phyloP scores from a whole-genome alignment of 2,888 invertebrate genomes.

The Philaethria dido region DNA sequence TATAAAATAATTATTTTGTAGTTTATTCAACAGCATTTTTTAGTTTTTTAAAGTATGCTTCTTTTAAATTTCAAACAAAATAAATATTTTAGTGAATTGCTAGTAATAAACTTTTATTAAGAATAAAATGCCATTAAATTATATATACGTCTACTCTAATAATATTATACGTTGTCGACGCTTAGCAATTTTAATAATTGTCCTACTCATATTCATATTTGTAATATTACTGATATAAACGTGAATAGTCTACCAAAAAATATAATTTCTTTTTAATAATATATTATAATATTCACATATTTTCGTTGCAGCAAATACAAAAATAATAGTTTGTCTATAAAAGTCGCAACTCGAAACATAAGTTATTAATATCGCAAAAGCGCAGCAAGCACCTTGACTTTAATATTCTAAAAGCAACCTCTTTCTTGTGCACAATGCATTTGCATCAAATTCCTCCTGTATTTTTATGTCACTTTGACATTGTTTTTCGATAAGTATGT shows the following conservation, averaged over 20 bases:
- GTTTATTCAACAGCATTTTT: background rate
- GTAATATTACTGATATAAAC: too few relatives aligned
- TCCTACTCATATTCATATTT: background rate
- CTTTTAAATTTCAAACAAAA: background rate
- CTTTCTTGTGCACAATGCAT: constrained; percentile 33
- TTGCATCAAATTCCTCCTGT: constrained; percentile 27
- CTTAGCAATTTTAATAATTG: background rate
- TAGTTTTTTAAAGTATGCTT: background rate
- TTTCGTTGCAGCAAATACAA: background rate
- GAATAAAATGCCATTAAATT: background rate
- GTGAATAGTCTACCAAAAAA: too few relatives aligned
- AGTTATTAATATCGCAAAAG: constrained; percentile 39
- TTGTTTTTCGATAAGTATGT: constrained; percentile 19
- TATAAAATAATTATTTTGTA: too few relatives aligned
- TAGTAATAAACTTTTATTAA: background rate
- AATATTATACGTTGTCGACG: background rate
- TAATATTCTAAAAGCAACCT: constrained; percentile 35
- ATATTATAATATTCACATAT: constrained; percentile 7
- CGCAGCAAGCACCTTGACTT: constrained; percentile 28
- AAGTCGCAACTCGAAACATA: constrained; percentile 22
- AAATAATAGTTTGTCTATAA: constrained; percentile 12
- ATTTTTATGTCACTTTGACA: constrained; percentile 7
- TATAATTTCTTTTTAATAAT: background rate
- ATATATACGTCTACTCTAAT: background rate
- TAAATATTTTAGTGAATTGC: background rate